Percentiles rank a stretch among this genome's conserved stretches.
phyloP scores from a whole-genome alignment of 35 echinoderm and acorn worm genomes.

The Lytechinus variegatus region DNA sequence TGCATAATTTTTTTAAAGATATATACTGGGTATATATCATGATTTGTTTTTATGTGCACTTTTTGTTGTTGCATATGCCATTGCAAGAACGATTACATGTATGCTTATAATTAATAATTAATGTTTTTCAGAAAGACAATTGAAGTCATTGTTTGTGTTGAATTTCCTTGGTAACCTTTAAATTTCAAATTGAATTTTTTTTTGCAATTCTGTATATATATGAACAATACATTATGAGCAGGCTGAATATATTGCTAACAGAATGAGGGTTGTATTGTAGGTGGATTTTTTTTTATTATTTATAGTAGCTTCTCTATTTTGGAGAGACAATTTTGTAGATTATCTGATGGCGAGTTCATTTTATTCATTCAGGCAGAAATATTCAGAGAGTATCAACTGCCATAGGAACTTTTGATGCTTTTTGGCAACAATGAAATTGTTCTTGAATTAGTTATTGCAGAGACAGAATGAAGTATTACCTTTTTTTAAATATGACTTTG shows the following conservation, averaged over 20 bases:
- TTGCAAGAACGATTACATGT: background rate
- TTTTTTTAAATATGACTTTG: background rate
- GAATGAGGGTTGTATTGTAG: background rate
- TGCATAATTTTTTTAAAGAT: background rate
- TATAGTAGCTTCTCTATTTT: background rate
- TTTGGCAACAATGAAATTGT: background rate
- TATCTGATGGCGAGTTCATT: background rate
- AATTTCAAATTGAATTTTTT: conserved; percentile 29
- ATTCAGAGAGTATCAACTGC: background rate
- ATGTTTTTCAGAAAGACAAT: background rate
- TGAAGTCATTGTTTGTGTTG: background rate
- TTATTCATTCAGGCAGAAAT: background rate
- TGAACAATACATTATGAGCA: background rate
- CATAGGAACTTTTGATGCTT: background rate
- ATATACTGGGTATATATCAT: background rate
- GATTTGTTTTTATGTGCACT: background rate
- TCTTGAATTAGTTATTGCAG: background rate
- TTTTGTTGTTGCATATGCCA: background rate
- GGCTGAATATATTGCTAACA: conserved; percentile 1
- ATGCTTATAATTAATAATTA: background rate
- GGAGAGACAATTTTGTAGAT: background rate
- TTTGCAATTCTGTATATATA: conserved; percentile 39
- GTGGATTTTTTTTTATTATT: background rate
- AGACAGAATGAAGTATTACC: background rate
- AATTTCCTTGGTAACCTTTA: background rate